Evolutionary conservation across 2,888 invertebrate genomes (phyloP).

Genomic region (Dicyrtomina minuta): DNA sequence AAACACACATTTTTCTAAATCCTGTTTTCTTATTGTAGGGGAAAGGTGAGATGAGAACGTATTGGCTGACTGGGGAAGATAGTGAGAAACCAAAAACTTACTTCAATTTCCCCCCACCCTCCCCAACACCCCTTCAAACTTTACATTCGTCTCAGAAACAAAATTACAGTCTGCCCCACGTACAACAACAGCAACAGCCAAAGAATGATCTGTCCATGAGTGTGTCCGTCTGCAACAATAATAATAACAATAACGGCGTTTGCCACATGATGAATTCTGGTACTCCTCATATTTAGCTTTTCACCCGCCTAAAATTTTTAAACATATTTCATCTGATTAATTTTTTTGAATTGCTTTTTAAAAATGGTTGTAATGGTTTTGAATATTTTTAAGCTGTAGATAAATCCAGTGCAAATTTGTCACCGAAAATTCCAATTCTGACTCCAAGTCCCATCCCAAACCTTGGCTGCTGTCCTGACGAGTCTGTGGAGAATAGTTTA

Average conservation of each 20-base stretch:
- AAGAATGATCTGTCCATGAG: not conserved
- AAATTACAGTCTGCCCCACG: too few relatives aligned
- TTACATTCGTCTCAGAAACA: too few relatives aligned
- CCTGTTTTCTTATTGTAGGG: too few relatives aligned
- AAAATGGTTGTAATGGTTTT: too few relatives aligned
- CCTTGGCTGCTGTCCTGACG: not conserved
- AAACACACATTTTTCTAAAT: too few relatives aligned
- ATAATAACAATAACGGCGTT: not conserved
- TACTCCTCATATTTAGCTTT: too few relatives aligned
- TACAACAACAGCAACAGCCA: not conserved
- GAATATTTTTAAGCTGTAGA: too few relatives aligned
- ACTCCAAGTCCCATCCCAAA: not conserved
- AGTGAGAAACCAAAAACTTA: constrained; percentile 29
- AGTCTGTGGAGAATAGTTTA: constrained; percentile 1
- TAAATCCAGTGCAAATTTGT: too few relatives aligned
- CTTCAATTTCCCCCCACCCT: not conserved
- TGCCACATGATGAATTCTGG: not conserved
- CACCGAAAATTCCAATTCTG: not conserved
- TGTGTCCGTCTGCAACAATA: constrained; percentile 16
- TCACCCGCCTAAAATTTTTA: too few relatives aligned
- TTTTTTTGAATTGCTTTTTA: too few relatives aligned
- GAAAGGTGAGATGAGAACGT: constrained; percentile 73
- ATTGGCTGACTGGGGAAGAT: constrained; percentile 70
- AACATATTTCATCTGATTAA: too few relatives aligned
- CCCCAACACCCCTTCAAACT: not conserved